Evolutionary conservation across 1,140 invertebrate species (phyloP).

Genomic region (Nephila pilipes): DNA sequence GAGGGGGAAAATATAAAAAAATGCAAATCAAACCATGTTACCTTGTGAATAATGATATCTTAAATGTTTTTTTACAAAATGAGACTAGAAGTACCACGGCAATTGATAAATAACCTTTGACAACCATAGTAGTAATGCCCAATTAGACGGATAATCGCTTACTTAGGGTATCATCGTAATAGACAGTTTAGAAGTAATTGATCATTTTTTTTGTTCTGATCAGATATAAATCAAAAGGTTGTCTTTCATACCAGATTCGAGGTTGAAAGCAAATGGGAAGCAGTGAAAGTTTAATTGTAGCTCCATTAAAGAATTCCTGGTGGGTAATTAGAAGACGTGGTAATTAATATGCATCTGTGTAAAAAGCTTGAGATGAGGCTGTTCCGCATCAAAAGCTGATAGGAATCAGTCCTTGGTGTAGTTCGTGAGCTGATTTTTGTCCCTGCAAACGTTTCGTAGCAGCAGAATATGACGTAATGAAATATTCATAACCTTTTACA

Average conservation of each 20-base stretch:
- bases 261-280: neutral
- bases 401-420: neutral
- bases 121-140: neutral
- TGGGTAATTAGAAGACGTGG: neutral
- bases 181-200: slow-evolving; percentile 33
- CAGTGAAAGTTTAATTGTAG: slow-evolving; percentile 43
- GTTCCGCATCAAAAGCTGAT: neutral
- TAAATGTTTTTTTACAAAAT: neutral
- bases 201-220: neutral
- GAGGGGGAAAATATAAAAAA: neutral
- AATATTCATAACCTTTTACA: neutral
- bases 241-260: neutral
- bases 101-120: slow-evolving; percentile 17
- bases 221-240: slow-evolving; percentile 15
- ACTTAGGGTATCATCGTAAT: slow-evolving; percentile 17
- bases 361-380: neutral
- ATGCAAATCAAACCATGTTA: neutral
- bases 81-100: neutral
- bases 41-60: slow-evolving; percentile 35
- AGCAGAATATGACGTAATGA: neutral
- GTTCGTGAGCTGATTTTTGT: neutral
- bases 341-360: slow-evolving; percentile 19
- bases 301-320: neutral
- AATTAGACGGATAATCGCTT: slow-evolving; percentile 40
- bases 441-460: neutral